Conservation (phyloP, 2,113 vertebrate genomes). For the Bujurquina vittata region DNA sequence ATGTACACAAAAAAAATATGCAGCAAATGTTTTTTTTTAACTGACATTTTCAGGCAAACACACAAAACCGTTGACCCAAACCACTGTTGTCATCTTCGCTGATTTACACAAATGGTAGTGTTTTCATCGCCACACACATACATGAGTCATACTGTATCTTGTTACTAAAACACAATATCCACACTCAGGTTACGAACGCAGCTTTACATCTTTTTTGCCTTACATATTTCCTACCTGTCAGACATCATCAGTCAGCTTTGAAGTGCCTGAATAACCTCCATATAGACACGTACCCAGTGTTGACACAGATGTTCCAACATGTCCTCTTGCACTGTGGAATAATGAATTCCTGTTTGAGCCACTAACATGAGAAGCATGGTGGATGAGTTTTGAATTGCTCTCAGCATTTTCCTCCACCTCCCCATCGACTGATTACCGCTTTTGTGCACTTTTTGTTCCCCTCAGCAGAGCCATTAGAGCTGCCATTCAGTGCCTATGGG, state of each 20-base stretch:
- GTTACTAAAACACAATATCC: neutral
- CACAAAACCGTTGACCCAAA: neutral
- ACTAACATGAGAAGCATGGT: constrained; percentile 69
- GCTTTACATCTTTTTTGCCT: constrained; percentile 18
- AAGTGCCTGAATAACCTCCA: neutral
- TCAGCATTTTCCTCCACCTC: constrained; percentile 58
- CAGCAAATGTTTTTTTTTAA: fast-evolving
- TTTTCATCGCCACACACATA: neutral
- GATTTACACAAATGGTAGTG: neutral
- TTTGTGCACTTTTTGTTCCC: constrained; percentile 59
- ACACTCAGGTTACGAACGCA: neutral
- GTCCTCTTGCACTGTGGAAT: constrained; percentile 54
- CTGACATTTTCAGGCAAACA: neutral
- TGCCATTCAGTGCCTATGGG: constrained; percentile 26
- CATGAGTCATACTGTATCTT: neutral
- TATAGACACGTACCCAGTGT: constrained; percentile 48
- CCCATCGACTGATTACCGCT: constrained; percentile 59
- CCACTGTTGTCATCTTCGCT: neutral
- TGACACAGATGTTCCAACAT: constrained; percentile 69
- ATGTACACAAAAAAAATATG: neutral
- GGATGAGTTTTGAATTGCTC: constrained; percentile 63
- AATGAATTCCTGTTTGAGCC: constrained; percentile 58
- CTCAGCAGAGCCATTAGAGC: constrained; percentile 45
- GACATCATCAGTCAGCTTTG: constrained; percentile 20
- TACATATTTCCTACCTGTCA: constrained; percentile 41